A percentile compares a stretch with the other conserved stretches of the same genome.
Conservation (phyloP, 2,888 invertebrate species). For the Pseudococcus jackbeardsleyi region DNA sequence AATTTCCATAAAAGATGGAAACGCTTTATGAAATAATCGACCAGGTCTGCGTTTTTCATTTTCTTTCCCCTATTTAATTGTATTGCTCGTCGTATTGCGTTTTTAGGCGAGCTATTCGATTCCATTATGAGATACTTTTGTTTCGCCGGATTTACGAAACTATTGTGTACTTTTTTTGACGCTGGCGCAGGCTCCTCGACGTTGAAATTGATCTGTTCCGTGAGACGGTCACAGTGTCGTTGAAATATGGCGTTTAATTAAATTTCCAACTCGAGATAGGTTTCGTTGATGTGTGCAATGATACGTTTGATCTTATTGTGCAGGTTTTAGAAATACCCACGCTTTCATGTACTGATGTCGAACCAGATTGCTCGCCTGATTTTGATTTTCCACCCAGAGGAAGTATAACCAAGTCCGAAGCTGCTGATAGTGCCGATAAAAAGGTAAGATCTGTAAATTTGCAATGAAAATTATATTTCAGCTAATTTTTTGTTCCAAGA, state of each 20-base stretch:
- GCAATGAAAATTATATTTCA: neutral
- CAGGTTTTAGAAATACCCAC: slow-evolving; percentile 91
- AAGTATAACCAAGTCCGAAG: slow-evolving; percentile 64
- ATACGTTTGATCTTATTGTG: slow-evolving; percentile 67
- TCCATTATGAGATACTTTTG: slow-evolving; percentile 20
- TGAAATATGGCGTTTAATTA: slow-evolving; percentile 46
- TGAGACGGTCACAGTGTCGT: neutral
- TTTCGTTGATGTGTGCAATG: neutral
- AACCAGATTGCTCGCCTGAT: slow-evolving; percentile 85
- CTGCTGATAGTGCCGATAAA: slow-evolving; percentile 71
- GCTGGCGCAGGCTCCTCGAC: neutral
- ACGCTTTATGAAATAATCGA: slow-evolving; percentile 10
- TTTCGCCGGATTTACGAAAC: neutral
- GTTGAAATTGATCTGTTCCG: slow-evolving; percentile 6
- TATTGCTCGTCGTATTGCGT: neutral
- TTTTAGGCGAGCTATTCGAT: neutral
- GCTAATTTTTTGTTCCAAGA: neutral
- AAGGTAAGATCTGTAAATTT: slow-evolving; percentile 70
- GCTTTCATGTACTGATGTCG: slow-evolving; percentile 75
- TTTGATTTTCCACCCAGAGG: slow-evolving; percentile 74
- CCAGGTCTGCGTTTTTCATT: neutral
- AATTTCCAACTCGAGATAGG: slow-evolving; percentile 15
- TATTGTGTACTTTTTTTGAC: neutral
- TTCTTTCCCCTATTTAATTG: neutral
- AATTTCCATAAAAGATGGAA: slow-evolving; percentile 3